These are phyloP conservation scores for Pseudeuparius sepicola DNA, from an alignment of 2,888 invertebrate species.

Conservation along the genomic window DNA sequence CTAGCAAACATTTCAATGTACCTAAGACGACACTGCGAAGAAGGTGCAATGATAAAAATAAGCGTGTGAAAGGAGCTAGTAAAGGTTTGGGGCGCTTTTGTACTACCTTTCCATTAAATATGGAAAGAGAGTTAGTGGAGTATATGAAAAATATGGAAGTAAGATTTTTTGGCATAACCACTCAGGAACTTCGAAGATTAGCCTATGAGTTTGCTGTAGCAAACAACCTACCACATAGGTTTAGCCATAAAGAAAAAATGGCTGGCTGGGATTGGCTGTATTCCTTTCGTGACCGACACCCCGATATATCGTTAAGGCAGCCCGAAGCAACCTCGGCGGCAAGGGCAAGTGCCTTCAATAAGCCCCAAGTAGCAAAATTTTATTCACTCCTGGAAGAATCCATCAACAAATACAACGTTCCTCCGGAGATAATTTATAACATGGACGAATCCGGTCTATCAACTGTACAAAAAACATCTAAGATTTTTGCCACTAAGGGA, in stretches of 20 bases:
- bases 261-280: constrained; percentile 5
- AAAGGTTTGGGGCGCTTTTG: constrained; percentile 4
- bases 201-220: too few species aligned
- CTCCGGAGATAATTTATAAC: constrained; percentile 7
- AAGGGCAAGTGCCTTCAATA: constrained; percentile 7
- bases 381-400: constrained; percentile 7
- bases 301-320: constrained; percentile 1
- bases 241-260: too few species aligned
- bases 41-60: constrained; percentile 6
- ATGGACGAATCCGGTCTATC: constrained; percentile 6
- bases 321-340: constrained; percentile 11
- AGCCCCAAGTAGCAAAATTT: constrained; percentile 1
- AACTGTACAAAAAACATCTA: constrained; percentile 6
- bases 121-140: constrained; percentile 5
- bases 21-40: constrained; percentile 13
- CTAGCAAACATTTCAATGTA: constrained; percentile 9
- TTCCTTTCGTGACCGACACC: too few species aligned
- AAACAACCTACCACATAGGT: too few species aligned
- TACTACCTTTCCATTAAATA: constrained; percentile 6
- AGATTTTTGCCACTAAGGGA: constrained; percentile 7
- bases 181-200: constrained; percentile 8
- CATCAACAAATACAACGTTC: constrained; percentile 2
- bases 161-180: constrained; percentile 8
- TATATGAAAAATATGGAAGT: constrained; percentile 9
- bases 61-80: constrained; percentile 7